Conservation (phyloP, 2,113 vertebrate genomes). For the Bolborhynchus lineola region DNA sequence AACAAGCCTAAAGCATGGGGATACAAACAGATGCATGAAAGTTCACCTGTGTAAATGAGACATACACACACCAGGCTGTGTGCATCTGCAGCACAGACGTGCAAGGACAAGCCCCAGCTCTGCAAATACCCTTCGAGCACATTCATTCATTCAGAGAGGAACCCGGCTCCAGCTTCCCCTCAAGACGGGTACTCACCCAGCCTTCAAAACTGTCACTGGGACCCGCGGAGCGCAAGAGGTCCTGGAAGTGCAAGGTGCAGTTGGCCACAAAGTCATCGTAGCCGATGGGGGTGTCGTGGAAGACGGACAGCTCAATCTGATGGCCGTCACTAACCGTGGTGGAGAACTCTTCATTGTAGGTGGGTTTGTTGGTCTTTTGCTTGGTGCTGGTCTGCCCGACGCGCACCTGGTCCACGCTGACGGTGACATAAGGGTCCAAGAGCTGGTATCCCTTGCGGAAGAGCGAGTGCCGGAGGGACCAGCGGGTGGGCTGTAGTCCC, state of each 20-base stretch:
- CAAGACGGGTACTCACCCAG: constrained; percentile 84
- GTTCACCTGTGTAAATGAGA: not conserved
- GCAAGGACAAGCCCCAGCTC: constrained; percentile 22
- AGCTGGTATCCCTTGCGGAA: constrained; percentile 85
- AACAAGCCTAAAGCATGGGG: rapidly evolving
- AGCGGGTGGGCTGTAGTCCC: constrained; percentile 90
- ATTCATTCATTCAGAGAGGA: not conserved
- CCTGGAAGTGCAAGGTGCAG: constrained; percentile 89
- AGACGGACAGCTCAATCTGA: constrained; percentile 90
- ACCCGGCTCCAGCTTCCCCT: not conserved
- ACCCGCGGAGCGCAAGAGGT: constrained; percentile 82
- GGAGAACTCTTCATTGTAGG: constrained; percentile 95
- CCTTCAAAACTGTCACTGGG: constrained; percentile 86
- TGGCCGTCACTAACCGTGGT: constrained; percentile 83
- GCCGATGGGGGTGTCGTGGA: constrained; percentile 95
- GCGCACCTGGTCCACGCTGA: constrained; percentile 93
- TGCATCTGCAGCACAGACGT: not conserved
- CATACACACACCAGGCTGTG: not conserved
- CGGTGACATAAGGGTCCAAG: constrained; percentile 91
- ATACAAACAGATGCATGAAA: rapidly evolving
- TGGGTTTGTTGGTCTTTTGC: constrained; percentile 93
- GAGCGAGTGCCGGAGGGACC: constrained; percentile 87
- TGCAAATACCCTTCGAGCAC: not conserved
- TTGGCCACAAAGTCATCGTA: constrained; percentile 98
- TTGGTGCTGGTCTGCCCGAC: constrained; percentile 93